Base-by-base conservation (phyloP, 2,888 invertebrate species). In the Argyra leucocephala region DNA sequence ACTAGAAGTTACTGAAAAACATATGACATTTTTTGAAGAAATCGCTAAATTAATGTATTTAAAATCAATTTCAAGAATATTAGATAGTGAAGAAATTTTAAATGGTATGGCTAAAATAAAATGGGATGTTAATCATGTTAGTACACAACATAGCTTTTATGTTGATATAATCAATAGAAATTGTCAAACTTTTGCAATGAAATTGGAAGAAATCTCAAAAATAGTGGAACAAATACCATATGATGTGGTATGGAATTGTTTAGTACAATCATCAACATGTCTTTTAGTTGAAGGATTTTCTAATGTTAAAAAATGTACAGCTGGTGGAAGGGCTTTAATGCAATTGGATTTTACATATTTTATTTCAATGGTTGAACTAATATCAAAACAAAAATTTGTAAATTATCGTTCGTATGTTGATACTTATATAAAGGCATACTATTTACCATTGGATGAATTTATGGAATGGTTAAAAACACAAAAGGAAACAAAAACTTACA, bases 341-440 rank as follows among this genome's bases (percentile, higher is more conserved):
- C 97, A 97, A 76, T 82, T 99, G 23, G 99, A 99, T 82, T 97
- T 95, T 74, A 92, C 95, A 9, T 97, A 98, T 76, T 87, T 97
- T 68, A 85, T 95, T 70, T 88, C 92, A 23, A 95, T 96, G 76
- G 82, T 94, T 64, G 96, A 97, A 78, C 88, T 90, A 73, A 86
- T 96, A 65, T 90, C 94, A 0, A 86, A 86, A 1, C 76, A 94
- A 9, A 88, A 88, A 74, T 95, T 95, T 3, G 83, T 94, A 21
- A 94, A 96, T 0, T 90, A 91, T 74, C 87, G 89, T 69, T 90
- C 91, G 65, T 93, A 91, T 73, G 96, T 98, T 0, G 97, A 98
- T 79, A 85, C 86, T 65, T 99, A 96, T 75, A 91, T 99, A 0
- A 98, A 98, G 77, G 96, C 97, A 0, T 99, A 91, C 77, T 99